Percentiles rank a stretch among this genome's conserved stretches.
Conservation (phyloP, 2,113 vertebrate species). For the Hydrolagus affinis region DNA sequence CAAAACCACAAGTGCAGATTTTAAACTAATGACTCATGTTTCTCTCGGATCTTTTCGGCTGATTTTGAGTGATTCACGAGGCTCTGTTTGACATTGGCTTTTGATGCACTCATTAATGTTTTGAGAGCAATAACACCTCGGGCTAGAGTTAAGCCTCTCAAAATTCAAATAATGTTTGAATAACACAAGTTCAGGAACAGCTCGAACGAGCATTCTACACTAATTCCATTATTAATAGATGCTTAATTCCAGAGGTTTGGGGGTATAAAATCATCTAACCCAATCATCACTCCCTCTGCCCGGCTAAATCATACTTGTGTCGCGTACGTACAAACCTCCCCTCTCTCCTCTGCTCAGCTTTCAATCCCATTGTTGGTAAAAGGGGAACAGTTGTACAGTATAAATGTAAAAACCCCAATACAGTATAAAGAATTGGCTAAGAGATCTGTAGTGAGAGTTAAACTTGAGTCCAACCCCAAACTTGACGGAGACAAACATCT, state of each 20-base stretch:
- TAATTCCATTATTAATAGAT: neutral
- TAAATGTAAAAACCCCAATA: no score
- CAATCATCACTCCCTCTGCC: no score
- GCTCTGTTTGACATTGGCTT: neutral
- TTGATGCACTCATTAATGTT: neutral
- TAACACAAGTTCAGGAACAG: neutral
- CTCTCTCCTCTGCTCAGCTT: no score
- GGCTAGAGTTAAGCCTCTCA: neutral
- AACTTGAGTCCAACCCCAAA: neutral
- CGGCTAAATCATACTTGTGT: no score
- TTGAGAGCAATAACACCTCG: neutral
- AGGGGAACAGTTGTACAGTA: no score
- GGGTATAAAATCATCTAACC: no score
- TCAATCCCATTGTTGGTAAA: no score
- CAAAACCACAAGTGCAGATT: neutral
- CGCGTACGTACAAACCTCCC: no score
- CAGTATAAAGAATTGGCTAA: no score
- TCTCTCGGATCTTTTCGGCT: neutral
- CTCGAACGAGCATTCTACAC: neutral
- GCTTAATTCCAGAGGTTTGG: no score
- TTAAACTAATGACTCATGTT: neutral
- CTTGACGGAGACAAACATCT: neutral
- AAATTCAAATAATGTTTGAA: neutral
- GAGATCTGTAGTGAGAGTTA: neutral
- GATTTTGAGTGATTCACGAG: neutral